Percentiles rank a stretch among this genome's conserved stretches.
Evolutionary conservation across 2,113 vertebrate species (phyloP).

Genomic region (Cisticola juncidis): DNA sequence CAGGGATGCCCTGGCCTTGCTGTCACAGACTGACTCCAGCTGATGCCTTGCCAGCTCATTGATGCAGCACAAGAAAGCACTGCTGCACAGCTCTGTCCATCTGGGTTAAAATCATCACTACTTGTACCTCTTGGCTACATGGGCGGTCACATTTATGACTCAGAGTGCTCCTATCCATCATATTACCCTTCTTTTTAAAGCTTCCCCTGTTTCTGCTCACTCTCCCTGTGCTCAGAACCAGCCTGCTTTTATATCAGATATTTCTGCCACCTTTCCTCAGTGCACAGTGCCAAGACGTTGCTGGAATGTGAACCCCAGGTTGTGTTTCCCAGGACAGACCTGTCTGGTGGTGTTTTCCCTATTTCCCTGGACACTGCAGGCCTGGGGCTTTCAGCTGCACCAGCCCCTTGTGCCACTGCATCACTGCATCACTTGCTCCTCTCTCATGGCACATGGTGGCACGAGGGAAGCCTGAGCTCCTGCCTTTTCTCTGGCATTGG

Average conservation of each 20-base stretch:
- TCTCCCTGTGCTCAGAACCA: neutral
- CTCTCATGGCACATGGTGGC: fast-evolving
- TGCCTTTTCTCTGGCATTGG: neutral
- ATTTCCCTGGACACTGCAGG: neutral
- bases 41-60: neutral
- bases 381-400: neutral
- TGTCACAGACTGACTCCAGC: neutral
- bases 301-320: neutral
- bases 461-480: fast-evolving
- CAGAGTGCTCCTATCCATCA: neutral
- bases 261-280: neutral
- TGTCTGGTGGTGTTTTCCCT: neutral
- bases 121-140: neutral
- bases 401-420: neutral
- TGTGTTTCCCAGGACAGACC: neutral
- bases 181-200: neutral
- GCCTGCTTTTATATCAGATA: neutral
- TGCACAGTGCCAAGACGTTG: neutral
- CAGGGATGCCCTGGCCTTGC: neutral
- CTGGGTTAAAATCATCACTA: neutral
- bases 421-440: neutral
- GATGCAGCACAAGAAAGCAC: neutral
- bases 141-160: neutral
- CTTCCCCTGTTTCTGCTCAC: neutral
- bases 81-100: neutral